Base-by-base conservation (phyloP, 2,888 invertebrate species). In the Callyntrura sp. region DNA sequence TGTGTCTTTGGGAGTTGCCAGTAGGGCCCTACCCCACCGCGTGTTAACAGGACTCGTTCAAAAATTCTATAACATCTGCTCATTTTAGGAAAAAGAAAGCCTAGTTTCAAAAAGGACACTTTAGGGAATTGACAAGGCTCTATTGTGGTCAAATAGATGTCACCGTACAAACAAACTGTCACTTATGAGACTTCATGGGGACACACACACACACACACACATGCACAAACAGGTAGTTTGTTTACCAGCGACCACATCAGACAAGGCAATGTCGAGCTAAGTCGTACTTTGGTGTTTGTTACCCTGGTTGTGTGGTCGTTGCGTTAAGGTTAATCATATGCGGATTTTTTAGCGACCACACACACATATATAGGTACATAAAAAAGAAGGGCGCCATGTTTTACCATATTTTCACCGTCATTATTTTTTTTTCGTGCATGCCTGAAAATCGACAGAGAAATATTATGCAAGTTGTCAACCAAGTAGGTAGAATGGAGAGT, bases 101-200 rank as follows among this genome's bases (percentile, higher is more conserved):
- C 45, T 48, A 23, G 48, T n/a, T 48, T 73, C 23, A 45, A 68
- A 45, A 43, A 45, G 73, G 35, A 6, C 35, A 48, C 45, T 73
- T 17, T 20, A 43, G 45, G 20, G 45, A 73, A 73, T 48, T 73
- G 48, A 5, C 12, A 73, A 45, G 5, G 68, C 48, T 35, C 35
- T 73, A 48, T 48, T 45, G 23, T 73, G 45, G 68, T 68, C 68
- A 68, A 68, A 65, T 70, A 43, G 35, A 35, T 35, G 35, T 35
- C 35, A 73, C 48, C 48, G 73, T 73, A 73, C 45, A 45, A 73
- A 73, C 70, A 43, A 73, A 73, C 73, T 73, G 73, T 45, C 73
- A 73, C 73, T 48, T 45, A 48, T 73, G 45, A 2, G 6, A 35
- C 2, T 35, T 4, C 35, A 35, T 4, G 35, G 35, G 35, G 3